phyloP scores from a whole-genome alignment of 2,797 vertebrate genomes.

The Borostomias antarcticus region DNA sequence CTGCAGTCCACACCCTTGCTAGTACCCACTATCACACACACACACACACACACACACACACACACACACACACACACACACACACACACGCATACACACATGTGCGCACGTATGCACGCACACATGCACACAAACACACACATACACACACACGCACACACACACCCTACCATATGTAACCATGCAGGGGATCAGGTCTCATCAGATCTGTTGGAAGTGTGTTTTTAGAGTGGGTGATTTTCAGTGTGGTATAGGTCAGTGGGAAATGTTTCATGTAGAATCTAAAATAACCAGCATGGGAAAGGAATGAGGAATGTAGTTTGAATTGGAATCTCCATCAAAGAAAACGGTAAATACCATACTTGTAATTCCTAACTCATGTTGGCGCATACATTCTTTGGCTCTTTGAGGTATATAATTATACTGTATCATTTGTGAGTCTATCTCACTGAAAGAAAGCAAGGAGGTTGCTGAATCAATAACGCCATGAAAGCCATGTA shows the following conservation, averaged over 20 bases:
- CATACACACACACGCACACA: slow-evolving; percentile 21
- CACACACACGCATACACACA: slow-evolving; percentile 14
- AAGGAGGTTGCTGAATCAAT: not conserved
- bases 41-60: slow-evolving; percentile 6
- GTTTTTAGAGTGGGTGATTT: slow-evolving; percentile 58
- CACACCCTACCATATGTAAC: slow-evolving; percentile 50
- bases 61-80: slow-evolving; percentile 8
- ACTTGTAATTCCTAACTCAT: slow-evolving; percentile 33
- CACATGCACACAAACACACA: slow-evolving; percentile 8
- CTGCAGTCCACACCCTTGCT: slow-evolving; percentile 30
- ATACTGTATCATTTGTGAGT: too few species aligned
- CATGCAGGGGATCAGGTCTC: slow-evolving; percentile 55
- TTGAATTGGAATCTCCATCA: slow-evolving; percentile 44
- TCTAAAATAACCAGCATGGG: slow-evolving; percentile 57
- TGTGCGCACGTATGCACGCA: slow-evolving; percentile 3
- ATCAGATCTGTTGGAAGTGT: slow-evolving; percentile 47
- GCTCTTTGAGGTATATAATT: not conserved
- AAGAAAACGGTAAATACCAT: slow-evolving; percentile 40
- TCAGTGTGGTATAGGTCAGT: slow-evolving; percentile 55
- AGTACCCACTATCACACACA: slow-evolving; percentile 22
- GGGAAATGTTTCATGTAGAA: slow-evolving; percentile 47
- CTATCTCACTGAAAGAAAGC: slow-evolving; percentile 3
- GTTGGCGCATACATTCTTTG: slow-evolving; percentile 22
- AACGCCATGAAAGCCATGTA: not conserved
- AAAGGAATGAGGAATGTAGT: slow-evolving; percentile 54